Evolutionary conservation across 2,797 vertebrate species (phyloP).

Genomic region (Ctenochaetus hawaiiensis): DNA sequence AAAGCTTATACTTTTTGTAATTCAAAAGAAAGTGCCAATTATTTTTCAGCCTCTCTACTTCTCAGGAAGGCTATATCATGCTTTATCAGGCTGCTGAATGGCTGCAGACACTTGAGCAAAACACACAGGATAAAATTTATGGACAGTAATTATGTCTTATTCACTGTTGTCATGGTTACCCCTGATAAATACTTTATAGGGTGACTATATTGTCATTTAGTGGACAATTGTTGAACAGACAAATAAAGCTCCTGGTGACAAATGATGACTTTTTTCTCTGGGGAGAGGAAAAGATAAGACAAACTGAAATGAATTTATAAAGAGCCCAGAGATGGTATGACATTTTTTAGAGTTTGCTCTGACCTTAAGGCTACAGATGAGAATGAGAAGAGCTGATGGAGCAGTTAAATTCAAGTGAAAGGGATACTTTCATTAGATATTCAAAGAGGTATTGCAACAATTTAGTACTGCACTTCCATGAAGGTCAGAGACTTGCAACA

Average conservation of each 20-base stretch:
- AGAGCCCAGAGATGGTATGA: neutral
- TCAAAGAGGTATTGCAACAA: too few relatives aligned
- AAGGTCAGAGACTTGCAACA: too few relatives aligned
- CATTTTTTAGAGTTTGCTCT: neutral
- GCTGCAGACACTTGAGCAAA: neutral
- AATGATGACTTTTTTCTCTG: neutral
- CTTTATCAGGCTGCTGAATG: neutral
- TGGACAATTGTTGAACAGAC: neutral
- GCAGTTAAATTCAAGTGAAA: neutral
- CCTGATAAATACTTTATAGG: slow-evolving; percentile 11
- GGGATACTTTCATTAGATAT: too few relatives aligned
- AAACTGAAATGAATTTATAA: neutral
- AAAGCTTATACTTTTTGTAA: neutral
- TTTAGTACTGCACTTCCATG: too few relatives aligned
- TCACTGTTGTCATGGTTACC: neutral
- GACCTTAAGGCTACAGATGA: slow-evolving; percentile 9
- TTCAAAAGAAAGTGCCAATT: neutral
- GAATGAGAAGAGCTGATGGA: neutral
- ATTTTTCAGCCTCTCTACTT: neutral
- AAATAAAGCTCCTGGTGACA: neutral
- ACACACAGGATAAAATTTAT: neutral
- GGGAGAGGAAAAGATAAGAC: neutral
- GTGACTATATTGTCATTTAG: neutral
- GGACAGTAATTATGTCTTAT: neutral
- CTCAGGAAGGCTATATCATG: neutral